Base-by-base conservation (phyloP, 2,113 vertebrate genomes). In the Plectropomus leopardus region DNA sequence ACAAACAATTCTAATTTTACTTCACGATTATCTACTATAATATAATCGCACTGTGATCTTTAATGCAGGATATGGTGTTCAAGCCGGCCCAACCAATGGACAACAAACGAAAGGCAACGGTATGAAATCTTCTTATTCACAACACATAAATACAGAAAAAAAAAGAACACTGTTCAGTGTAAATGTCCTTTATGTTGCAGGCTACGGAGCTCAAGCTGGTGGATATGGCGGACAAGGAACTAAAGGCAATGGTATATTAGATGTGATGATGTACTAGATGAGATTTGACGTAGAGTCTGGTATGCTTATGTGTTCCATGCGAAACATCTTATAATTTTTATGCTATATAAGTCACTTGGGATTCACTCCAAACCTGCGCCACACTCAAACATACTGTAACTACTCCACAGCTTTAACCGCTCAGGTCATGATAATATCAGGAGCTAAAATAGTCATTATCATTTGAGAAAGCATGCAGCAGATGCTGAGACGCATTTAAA, bases 71-170 rank as follows among this genome's bases (percentile, higher is more conserved):
- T 89, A 91, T 69, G 84, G 84, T 26, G 47, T 16, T 69, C 81
- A 86, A 65, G 71, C 80, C 0, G 86, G 84, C 7, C 76, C 65
- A 17, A 63, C 36, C 5, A 85, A 81, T 67, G 55, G 75, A 72
- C 92, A 91, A n/a, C 83, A 80, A 73, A 28, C 75, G 13, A 91
- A 89, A 87, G 89, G 84, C 63, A 89, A 79, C 0, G 74, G 53
- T 84, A 69, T 19, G 48, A 68, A 53, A 3, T 32, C 28, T 36
- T 40, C 4, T 55, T 9, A 48, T 3, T 59, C 15, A n/a, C 5
- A 50, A 69, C 26, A 69, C 76, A 30, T 19, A 47, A 17, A 30
- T 13, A 17, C 26, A 40, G 5, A 40, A 7, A 40, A 7, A 40
- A 7, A 40, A 7, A 40, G 5, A 50, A 10, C 44, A 40, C 3